Evolutionary conservation across 2,888 invertebrate species (phyloP).

Genomic region (Cerastis rubricosa): DNA sequence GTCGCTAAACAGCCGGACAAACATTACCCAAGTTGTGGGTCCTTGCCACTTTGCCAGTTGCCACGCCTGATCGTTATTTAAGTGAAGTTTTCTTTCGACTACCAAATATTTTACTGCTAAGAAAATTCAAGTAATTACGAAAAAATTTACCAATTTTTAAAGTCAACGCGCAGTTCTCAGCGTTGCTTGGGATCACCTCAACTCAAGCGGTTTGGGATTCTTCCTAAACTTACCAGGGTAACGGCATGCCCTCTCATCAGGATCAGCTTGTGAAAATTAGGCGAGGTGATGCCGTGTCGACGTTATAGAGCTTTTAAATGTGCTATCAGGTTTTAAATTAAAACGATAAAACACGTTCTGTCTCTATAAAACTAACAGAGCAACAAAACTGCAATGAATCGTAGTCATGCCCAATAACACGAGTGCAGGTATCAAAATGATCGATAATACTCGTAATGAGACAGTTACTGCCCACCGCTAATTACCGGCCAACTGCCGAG

Average conservation of each 20-base stretch:
- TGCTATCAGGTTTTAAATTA: not conserved
- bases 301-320: not conserved
- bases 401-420: slow-evolving; percentile 14
- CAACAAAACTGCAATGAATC: slow-evolving; percentile 5
- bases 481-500: slow-evolving; percentile 24
- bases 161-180: not conserved
- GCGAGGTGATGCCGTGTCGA: not conserved
- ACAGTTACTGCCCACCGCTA: slow-evolving; percentile 29
- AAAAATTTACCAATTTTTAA: not conserved
- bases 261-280: not conserved
- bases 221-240: not conserved
- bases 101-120: not conserved
- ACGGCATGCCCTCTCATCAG: not conserved
- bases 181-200: not conserved
- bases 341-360: not conserved
- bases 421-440: slow-evolving; percentile 23
- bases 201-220: not conserved
- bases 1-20: slow-evolving; percentile 11
- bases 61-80: slow-evolving; percentile 34
- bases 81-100: slow-evolving; percentile 21
- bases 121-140: not conserved
- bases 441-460: slow-evolving; percentile 39
- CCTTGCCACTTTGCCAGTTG: not conserved
- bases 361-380: not conserved
- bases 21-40: slow-evolving; percentile 19